phyloP scores from a whole-genome alignment of 1,140 invertebrate genomes.

The Liolophura sinensis region DNA sequence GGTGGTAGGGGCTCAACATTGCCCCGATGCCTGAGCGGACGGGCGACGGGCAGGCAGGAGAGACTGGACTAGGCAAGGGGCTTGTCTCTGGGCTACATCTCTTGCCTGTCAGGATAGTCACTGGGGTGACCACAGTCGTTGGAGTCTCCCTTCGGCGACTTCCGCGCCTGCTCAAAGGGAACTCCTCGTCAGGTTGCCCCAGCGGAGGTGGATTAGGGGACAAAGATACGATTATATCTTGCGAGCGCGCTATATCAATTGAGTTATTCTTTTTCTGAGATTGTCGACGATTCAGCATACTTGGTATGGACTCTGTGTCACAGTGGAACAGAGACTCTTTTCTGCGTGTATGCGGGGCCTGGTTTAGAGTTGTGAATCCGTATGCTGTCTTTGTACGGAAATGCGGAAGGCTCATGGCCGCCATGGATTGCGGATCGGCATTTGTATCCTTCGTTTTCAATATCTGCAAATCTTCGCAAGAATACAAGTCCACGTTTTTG shows the following conservation, averaged over 20 bases:
- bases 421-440: constrained; percentile 33
- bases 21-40: too few relatives aligned
- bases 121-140: not conserved
- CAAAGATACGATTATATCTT: not conserved
- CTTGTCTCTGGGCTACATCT: too few relatives aligned
- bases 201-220: not conserved
- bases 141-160: not conserved
- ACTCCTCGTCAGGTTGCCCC: not conserved
- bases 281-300: not conserved
- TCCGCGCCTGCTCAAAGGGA: not conserved
- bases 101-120: too few relatives aligned
- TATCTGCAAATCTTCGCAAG: constrained; percentile 12
- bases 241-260: not conserved
- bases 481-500: constrained; percentile 18
- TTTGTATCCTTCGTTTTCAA: constrained; percentile 24
- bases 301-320: constrained; percentile 10
- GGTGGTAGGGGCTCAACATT: too few relatives aligned
- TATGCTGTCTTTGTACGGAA: constrained; percentile 33
- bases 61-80: too few relatives aligned
- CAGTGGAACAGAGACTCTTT: constrained; percentile 41
- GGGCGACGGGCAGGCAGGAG: too few relatives aligned
- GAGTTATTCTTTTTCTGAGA: not conserved
- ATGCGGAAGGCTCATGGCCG: constrained; percentile 36
- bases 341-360: constrained; percentile 39
- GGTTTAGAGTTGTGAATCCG: constrained; percentile 38